Percentiles rank a stretch among this genome's conserved stretches.
These are phyloP conservation scores for Anolis carolinensis DNA, from an alignment of 2,113 vertebrate species.

Conservation along the genomic window DNA sequence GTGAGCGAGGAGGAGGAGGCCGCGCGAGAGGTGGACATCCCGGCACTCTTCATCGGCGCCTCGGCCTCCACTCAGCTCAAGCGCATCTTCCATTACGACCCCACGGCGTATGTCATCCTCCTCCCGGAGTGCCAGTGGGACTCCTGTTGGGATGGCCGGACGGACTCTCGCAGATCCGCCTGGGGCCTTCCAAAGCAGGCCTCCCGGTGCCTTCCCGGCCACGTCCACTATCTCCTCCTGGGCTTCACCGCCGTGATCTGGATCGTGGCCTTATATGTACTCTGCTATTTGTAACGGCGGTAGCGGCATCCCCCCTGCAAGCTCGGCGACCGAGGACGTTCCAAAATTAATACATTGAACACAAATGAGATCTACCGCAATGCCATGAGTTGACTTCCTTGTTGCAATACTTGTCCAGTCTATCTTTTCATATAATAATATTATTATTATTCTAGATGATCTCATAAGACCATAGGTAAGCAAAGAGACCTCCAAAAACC, in stretches of 20 bases:
- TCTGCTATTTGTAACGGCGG: background rate
- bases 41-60: constrained; percentile 78
- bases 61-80: constrained; percentile 41
- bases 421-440: too few species aligned
- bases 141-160: constrained; percentile 69
- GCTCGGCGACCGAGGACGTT: background rate
- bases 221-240: background rate
- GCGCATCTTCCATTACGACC: background rate
- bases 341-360: too few species aligned
- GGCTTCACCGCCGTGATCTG: background rate
- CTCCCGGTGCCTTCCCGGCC: rapidly evolving
- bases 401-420: too few species aligned
- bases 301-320: background rate
- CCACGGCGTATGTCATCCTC: constrained; percentile 70
- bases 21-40: constrained; percentile 77
- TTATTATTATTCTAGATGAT: too few species aligned
- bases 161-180: background rate
- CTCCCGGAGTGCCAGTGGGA: constrained; percentile 68
- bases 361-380: too few species aligned
- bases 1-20: constrained; percentile 66
- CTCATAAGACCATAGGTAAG: too few species aligned
- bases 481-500: too few species aligned
- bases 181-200: background rate
- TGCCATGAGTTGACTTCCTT: too few species aligned
- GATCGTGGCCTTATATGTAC: background rate